Evolutionary conservation across 2,113 vertebrate genomes (phyloP), one percentile per base, ranked within the genome.

Genomic region (Bufo gargarizans): DNA sequence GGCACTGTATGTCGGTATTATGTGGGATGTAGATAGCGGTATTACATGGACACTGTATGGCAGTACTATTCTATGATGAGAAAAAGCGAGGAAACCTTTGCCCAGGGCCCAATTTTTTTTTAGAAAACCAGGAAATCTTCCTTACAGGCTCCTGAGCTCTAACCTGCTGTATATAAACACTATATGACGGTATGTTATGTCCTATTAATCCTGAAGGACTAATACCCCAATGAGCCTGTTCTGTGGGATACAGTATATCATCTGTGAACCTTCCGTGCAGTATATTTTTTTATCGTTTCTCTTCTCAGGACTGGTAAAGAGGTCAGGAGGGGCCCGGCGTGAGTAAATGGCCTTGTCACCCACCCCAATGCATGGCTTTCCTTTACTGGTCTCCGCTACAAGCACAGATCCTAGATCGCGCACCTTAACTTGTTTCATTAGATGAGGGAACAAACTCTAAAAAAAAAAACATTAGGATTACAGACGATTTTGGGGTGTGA

Each of bases 261-360:
- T 83, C 33, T 83, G 69, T 86, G 61, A 47, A 81, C 17, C 19
- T 81, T 12, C 13, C 74, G 86, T 69, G 50, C 22, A 79, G 76
- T 67, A 47, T 33, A 20, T 65, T 63, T 88, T 22, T 69, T 84
- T 78, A 69, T 59, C 69, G 89, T 91, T 90, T 91, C 91, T 91
- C 90, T 90, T 91, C 85, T 90, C 89, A 96, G 95, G 94, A 90
- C 93, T 95, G 92, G 94, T 96, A 93, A 96, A 95, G 92, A 93
- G 93, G 91, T 95, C 94, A 92, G 90, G 91, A 93, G 92, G 78
- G 89, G 92, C 93, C 90, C 94, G 95, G 92, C 94, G 94, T 96
- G 94, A 96, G 95, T 96, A 92, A 91, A 87, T 22, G 90, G 81
- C 88, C 87, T 49, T 83, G 49, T 14, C 56, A 45, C 71, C 71